These are phyloP conservation scores for Hirudinaria manillensis DNA, from an alignment of 2,888 invertebrate species.

Conservation along the genomic window DNA sequence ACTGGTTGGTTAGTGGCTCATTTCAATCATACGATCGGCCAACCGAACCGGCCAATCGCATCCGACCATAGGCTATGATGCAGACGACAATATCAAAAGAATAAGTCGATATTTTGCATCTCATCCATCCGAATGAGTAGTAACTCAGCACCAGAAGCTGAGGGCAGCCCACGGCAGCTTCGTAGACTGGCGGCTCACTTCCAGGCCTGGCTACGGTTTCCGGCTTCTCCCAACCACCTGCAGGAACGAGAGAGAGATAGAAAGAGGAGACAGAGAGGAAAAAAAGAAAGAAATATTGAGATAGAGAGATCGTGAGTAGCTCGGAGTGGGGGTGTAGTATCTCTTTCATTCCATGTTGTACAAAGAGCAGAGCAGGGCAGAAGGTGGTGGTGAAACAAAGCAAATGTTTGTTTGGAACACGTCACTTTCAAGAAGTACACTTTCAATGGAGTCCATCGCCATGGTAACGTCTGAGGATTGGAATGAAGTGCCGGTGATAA, in stretches of 20 bases:
- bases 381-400: not conserved
- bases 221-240: not conserved
- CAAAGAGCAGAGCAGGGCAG: not conserved
- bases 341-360: not conserved
- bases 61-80: no score
- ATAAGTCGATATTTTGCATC: no score
- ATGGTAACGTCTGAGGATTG: no score
- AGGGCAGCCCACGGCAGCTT: not conserved
- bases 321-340: not conserved
- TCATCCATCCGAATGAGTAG: no score
- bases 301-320: constrained; percentile 9
- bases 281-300: constrained; percentile 1
- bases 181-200: not conserved
- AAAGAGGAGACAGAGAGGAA: not conserved
- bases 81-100: no score
- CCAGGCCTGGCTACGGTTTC: not conserved
- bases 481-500: no score
- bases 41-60: no score
- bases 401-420: not conserved
- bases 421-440: no score
- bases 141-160: no score
- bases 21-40: no score
- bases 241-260: constrained; percentile 9
- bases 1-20: no score
- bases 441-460: no score